phyloP scores from a whole-genome alignment of 2,113 vertebrate species.

The Sinocyclocheilus rhinocerous region DNA sequence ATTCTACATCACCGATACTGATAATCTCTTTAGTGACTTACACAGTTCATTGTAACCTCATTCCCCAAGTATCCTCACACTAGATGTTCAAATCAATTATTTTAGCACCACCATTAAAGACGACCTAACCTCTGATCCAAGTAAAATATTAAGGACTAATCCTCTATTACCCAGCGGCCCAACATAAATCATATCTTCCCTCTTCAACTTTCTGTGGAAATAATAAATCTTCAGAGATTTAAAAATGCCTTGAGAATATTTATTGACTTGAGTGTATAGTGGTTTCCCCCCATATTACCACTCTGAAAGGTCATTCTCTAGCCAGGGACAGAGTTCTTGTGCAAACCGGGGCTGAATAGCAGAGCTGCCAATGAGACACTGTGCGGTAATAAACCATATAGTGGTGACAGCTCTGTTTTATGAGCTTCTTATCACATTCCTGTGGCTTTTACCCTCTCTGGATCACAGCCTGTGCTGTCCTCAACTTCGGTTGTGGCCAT shows the following conservation, averaged over 20 bases:
- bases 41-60: background rate
- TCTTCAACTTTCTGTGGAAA: background rate
- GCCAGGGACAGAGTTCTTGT: background rate
- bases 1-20: background rate
- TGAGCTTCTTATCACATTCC: conserved; percentile 43
- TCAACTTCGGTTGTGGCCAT: background rate
- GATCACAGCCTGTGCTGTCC: background rate
- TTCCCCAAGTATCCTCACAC: background rate
- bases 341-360: background rate
- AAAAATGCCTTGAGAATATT: conserved; percentile 37
- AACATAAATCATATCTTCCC: conserved; percentile 21
- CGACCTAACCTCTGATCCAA: conserved; percentile 15
- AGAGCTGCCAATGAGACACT: conserved; percentile 13
- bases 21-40: background rate
- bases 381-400: conserved; percentile 39
- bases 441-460: conserved; percentile 28
- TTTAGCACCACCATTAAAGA: conserved; percentile 12
- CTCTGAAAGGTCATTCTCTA: conserved; percentile 24
- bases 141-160: conserved; percentile 23
- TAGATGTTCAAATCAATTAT: conserved; percentile 26
- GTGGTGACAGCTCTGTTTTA: conserved; percentile 34
- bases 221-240: conserved; percentile 32
- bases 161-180: conserved; percentile 11
- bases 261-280: conserved; percentile 8
- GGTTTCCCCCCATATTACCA: background rate